Evolutionary conservation across 2,797 vertebrate genomes (phyloP).

Genomic region (Intellagama lesueurii): DNA sequence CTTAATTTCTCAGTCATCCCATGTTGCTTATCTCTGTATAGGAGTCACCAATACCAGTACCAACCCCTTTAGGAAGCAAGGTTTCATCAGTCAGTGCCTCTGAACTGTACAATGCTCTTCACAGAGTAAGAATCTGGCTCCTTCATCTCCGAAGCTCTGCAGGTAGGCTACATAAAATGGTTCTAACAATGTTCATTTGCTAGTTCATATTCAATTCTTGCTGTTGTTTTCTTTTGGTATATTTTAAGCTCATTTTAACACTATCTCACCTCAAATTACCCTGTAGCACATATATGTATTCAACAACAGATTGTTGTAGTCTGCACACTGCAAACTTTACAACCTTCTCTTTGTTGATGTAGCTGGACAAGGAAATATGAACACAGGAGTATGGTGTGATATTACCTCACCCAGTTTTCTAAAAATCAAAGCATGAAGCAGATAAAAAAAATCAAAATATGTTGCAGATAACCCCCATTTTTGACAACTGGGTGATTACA

Average conservation of each 20-base stretch:
- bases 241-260: neutral
- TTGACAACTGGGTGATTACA: neutral
- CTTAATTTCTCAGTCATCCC: neutral
- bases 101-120: neutral
- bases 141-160: neutral
- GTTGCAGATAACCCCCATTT: neutral
- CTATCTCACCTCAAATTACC: neutral
- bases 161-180: neutral
- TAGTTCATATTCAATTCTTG: neutral
- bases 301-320: neutral
- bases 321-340: neutral
- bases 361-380: neutral
- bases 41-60: neutral
- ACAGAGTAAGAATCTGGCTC: too few species aligned
- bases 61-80: neutral
- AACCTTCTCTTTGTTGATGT: neutral
- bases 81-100: neutral
- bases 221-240: neutral
- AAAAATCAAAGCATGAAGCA: neutral
- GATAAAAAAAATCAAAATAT: neutral
- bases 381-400: too few species aligned
- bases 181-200: neutral
- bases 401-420: too few species aligned
- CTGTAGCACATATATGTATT: neutral
- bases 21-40: neutral